Conservation (phyloP, 2,888 invertebrate genomes). For the Ectemnius continuus region DNA sequence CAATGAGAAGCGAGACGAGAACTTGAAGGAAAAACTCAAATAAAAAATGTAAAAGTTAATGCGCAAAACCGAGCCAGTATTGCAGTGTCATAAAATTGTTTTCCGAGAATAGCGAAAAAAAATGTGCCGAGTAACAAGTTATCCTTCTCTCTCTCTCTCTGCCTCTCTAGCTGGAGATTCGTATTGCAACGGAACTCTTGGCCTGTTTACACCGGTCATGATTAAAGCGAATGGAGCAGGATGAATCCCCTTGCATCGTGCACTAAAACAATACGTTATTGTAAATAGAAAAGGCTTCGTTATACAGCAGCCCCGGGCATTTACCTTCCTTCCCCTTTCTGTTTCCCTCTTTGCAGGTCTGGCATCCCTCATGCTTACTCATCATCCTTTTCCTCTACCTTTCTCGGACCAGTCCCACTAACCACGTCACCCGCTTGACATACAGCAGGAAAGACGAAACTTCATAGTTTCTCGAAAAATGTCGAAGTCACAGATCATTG, state of each 20-base stretch:
- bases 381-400: too few species aligned
- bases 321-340: constrained; percentile 25
- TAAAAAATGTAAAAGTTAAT: neutral
- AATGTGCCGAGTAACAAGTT: neutral
- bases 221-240: constrained; percentile 35
- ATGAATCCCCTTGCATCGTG: constrained; percentile 18
- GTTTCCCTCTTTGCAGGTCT: too few species aligned
- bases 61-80: neutral
- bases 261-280: constrained; percentile 47
- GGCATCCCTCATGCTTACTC: too few species aligned
- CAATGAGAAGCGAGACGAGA: too few species aligned
- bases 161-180: neutral
- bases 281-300: constrained; percentile 44
- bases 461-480: too few species aligned
- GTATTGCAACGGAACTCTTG: constrained; percentile 24
- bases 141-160: constrained; percentile 2
- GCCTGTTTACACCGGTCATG: constrained; percentile 37
- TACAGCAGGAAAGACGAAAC: too few species aligned
- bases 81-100: neutral
- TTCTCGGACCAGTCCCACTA: too few species aligned
- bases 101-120: neutral
- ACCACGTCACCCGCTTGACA: too few species aligned
- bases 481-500: too few species aligned
- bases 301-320: constrained; percentile 37
- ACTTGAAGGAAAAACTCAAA: too few species aligned